These are phyloP conservation scores for Dendrophyllia cribrosa DNA, from an alignment of 64 coral and sea anemone species.

Conservation along the genomic window DNA sequence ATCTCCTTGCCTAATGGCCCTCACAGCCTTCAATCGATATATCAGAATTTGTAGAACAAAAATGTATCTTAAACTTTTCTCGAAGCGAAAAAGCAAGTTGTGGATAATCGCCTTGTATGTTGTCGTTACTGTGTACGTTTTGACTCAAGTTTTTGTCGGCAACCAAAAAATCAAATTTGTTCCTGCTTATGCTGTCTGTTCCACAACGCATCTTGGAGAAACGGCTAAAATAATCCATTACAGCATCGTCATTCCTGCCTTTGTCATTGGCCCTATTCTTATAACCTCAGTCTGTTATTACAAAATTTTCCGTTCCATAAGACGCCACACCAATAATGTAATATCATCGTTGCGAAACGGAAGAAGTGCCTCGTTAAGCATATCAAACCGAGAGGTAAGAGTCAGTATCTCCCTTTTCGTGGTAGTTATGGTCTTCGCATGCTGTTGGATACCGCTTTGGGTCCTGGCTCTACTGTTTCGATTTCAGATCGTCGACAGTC, in stretches of 20 bases:
- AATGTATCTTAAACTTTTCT: constrained; percentile 70
- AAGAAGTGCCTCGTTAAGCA: neutral
- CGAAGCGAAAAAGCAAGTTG: constrained; percentile 22
- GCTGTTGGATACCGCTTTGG: constrained; percentile 72
- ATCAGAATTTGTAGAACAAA: constrained; percentile 65
- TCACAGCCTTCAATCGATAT: constrained; percentile 78
- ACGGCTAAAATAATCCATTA: constrained; percentile 58
- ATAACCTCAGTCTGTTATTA: constrained; percentile 56
- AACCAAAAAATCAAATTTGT: constrained; percentile 58
- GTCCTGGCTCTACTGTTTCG: constrained; percentile 67
- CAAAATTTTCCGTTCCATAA: constrained; percentile 48
- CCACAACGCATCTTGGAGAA: constrained; percentile 66
- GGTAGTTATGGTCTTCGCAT: constrained; percentile 68
- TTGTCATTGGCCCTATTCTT: constrained; percentile 48
- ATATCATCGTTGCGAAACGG: constrained; percentile 29
- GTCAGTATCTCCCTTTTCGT: constrained; percentile 79
- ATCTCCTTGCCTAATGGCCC: constrained; percentile 61
- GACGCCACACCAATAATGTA: constrained; percentile 41
- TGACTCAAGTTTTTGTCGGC: constrained; percentile 38
- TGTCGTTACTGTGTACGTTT: constrained; percentile 30
- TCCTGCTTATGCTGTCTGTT: constrained; percentile 61
- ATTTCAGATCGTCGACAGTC: constrained; percentile 48
- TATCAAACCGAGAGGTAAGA: constrained; percentile 55
- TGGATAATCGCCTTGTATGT: constrained; percentile 27
- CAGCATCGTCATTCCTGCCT: constrained; percentile 40